These are phyloP conservation scores for Vespertilio murinus DNA, from an alignment of 2,797 vertebrate species.

Conservation along the genomic window DNA sequence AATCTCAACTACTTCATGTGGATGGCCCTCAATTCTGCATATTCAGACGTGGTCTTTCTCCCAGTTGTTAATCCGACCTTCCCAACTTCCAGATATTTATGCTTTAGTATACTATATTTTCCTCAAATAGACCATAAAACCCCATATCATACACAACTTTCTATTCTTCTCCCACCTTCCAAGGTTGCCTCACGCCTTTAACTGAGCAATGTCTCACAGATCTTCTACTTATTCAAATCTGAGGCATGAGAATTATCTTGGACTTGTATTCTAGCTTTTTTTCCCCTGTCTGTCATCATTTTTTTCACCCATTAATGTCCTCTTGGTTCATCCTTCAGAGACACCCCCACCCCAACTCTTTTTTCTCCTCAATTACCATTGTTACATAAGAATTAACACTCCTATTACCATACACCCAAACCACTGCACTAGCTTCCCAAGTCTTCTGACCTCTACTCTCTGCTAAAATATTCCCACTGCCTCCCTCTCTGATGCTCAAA, in stretches of 20 bases:
- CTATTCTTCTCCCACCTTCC: not conserved
- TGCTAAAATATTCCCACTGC: not conserved
- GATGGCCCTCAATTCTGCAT: not conserved
- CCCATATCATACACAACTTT: not conserved
- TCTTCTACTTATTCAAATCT: not conserved
- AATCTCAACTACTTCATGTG: not conserved
- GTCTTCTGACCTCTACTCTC: not conserved
- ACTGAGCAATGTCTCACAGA: not conserved
- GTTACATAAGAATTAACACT: not conserved
- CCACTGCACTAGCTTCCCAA: not conserved
- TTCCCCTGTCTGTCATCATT: not conserved
- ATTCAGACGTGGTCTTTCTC: not conserved
- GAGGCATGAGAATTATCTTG: not conserved
- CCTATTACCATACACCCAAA: not conserved
- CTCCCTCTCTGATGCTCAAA: not conserved
- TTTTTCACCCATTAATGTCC: not conserved
- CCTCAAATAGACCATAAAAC: not conserved
- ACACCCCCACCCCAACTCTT: not conserved
- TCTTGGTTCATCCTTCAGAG: not conserved
- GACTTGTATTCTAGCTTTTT: not conserved
- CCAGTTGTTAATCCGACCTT: not conserved
- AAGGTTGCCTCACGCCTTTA: not conserved
- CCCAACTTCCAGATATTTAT: not conserved
- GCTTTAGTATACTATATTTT: not conserved
- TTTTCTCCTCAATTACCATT: not conserved